These are phyloP conservation scores for Agriopis marginaria DNA, from an alignment of 2,888 invertebrate genomes.

Conservation along the genomic window DNA sequence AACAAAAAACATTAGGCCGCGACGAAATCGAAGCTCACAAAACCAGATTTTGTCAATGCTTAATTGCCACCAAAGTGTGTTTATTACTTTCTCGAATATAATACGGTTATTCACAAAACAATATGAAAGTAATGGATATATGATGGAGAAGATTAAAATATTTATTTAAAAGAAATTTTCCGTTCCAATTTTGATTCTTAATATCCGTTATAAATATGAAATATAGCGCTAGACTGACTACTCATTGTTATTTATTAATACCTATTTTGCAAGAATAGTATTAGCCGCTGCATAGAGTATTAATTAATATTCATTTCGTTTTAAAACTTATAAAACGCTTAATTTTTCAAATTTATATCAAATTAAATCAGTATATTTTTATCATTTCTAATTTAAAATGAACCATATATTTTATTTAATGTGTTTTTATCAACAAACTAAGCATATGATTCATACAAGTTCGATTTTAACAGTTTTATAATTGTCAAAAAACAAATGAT, in stretches of 20 bases:
- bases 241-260: constrained; percentile 5
- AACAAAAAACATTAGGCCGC: no score
- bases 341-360: constrained; percentile 6
- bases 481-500: constrained; percentile 34
- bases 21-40: no score
- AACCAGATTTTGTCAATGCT: no score
- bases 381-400: constrained; percentile 20
- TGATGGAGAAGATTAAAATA: no score
- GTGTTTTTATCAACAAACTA: constrained; percentile 18
- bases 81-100: no score
- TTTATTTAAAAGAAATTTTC: constrained; percentile 11
- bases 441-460: constrained; percentile 28
- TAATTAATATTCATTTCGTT: constrained; percentile 35
- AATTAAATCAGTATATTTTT: constrained; percentile 19
- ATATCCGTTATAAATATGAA: constrained; percentile 17
- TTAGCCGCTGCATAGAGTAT: constrained; percentile 25
- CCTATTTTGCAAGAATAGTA: constrained; percentile 20
- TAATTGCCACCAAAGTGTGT: no score
- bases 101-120: no score
- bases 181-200: constrained; percentile 6
- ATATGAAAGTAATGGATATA: no score
- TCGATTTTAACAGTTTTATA: constrained; percentile 25
- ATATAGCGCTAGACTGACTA: constrained; percentile 18
- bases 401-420: constrained; percentile 18
- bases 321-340: constrained; percentile 32